Evolutionary conservation across 2,113 vertebrate genomes (phyloP), one percentile per base, ranked within the genome.

Genomic region (Sebastes schlegelii): DNA sequence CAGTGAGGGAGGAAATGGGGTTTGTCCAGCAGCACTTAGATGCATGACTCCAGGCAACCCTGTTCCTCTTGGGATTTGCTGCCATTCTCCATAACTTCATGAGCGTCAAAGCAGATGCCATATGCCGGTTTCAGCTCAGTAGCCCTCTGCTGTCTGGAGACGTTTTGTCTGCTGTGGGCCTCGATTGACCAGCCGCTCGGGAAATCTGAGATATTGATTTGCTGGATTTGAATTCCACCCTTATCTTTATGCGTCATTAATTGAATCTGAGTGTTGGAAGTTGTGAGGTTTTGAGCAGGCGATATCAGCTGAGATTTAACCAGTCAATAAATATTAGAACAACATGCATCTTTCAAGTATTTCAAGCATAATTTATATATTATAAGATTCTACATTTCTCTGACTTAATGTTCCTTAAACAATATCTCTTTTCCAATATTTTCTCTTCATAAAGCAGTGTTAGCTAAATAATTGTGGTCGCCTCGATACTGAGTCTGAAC

Each of bases 71-170:
- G 89, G 83, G 92, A 43, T 81, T 86, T 77, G 60, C 86, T 89
- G 91, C 86, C 92, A 93, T 84, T 93, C 79, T 91, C 75, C 75
- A 90, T 94, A 80, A 92, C 92, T 92, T 91, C 91, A 86, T 89
- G 83, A 86, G 58, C 48, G 78, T 92, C 86, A 84, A 85, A 86
- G 54, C 65, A 79, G 85, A 84, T 85, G 90, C 80, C 82, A 34
- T 78, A 19, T 79, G 73, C 69, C 78, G 83, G 69, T 81, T 89
- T 86, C 80, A 65, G 74, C 82, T 45, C 64, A 58, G 74, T 58
- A 67, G 71, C 49, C 77, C 49, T 74, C 40, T 62, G 79, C 79
- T 77, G 75, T 75, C 68, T 58, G 66, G 70, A 80, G 82, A 83
- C 74, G 61, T 12, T 23, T 45, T 80, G 91, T 89, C 91, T 88